Evolutionary conservation across 2,797 vertebrate genomes (phyloP), one percentile per base, ranked within the genome.

Genomic region (Knipowitschia caucasica): DNA sequence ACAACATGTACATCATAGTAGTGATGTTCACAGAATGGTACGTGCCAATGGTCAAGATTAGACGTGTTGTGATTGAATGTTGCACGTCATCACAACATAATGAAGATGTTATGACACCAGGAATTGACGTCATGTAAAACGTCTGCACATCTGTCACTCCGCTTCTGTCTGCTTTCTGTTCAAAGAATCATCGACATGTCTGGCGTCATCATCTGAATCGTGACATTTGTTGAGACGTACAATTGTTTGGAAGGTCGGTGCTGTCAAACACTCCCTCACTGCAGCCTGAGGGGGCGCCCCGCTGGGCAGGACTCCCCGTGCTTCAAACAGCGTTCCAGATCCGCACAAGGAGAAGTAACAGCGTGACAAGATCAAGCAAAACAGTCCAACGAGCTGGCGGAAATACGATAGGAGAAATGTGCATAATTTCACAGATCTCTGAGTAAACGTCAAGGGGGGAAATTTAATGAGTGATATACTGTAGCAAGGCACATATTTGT

Each of bases 121-220:
- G 31, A 50, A 62, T 15, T 51, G 40, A 52, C 57, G 21, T 36
- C 56, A 14, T 2, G 45, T 9, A 29, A 38, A 14, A 18, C 35
- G 9, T 18, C 54, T 36, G 45, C 53, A 36, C 59, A 11, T 63
- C 60, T 60, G 61, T 63, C 56, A 39, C 54, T 1, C 20, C 47
- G 12, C 17, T 5, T 18, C 42, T 29, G 17, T 51, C 55, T n/a
- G 21, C 33, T 47, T 40, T 53, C 17, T 12, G 23, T 26, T 72
- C 53, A 73, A 68, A 75, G 59, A 55, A 12, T 33, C 38, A n/a
- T 64, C 39, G 56, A 23, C 77, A 78, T 77, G 67, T 55, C 50
- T 62, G 52, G 58, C 73, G 65, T 77, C 68, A 75, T 73, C 70
- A 73, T 65, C 49, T 61, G 23, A 80, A 63, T 46, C 17, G 57